Percentiles rank a stretch among this genome's conserved stretches.
Conservation (phyloP, 2,113 vertebrate genomes). For the Narcine bancroftii region DNA sequence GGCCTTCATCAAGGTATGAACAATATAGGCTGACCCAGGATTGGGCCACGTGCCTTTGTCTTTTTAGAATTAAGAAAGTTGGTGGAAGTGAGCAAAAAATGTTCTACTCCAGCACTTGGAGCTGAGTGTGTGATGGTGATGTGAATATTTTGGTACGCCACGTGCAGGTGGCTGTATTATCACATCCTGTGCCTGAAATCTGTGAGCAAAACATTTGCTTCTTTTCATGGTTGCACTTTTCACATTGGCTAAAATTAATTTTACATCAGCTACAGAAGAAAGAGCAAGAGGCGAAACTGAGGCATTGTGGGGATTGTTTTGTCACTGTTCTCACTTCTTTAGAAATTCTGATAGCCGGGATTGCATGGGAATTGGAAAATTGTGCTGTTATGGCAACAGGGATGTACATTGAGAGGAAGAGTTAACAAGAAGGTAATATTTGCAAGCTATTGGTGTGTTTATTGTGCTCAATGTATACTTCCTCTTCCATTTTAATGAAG, state of each 20-base stretch:
- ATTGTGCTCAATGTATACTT: background rate
- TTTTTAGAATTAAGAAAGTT: background rate
- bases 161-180: background rate
- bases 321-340: background rate
- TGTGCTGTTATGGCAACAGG: background rate
- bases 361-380: background rate
- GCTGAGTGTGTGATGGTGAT: constrained; percentile 9
- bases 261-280: background rate
- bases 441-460: background rate
- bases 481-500: background rate
- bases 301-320: background rate
- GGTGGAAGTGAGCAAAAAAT: background rate
- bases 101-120: background rate
- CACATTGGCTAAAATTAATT: background rate
- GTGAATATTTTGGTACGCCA: background rate
- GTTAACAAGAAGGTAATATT: background rate
- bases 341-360: background rate
- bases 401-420: background rate
- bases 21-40: background rate
- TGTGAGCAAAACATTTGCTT: background rate
- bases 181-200: background rate
- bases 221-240: background rate
- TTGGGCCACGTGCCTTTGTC: background rate
- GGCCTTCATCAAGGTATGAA: no score
- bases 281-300: background rate